Conservation (phyloP, 2,888 invertebrate species). For the Leptarthrus brevirostris region DNA sequence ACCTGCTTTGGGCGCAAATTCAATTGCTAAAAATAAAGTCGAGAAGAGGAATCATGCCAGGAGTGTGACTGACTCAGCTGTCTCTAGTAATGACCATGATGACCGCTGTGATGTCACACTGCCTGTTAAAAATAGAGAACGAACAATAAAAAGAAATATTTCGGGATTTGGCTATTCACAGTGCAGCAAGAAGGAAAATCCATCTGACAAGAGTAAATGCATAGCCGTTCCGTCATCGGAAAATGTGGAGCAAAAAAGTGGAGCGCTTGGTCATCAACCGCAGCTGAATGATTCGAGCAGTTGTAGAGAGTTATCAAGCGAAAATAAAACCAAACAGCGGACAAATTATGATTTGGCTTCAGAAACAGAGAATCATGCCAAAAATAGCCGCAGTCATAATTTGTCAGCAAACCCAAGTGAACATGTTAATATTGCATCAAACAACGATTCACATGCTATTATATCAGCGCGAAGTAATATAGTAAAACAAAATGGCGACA, state of each 20-base stretch:
- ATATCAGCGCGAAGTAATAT: neutral
- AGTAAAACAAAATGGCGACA: slow-evolving; percentile 2
- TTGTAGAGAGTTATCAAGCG: slow-evolving; percentile 45
- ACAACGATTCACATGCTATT: neutral
- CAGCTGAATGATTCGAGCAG: slow-evolving; percentile 51
- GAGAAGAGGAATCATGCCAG: neutral
- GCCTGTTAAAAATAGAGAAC: neutral
- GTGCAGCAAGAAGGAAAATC: slow-evolving; percentile 2
- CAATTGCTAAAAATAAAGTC: slow-evolving; percentile 15
- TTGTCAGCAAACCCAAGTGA: slow-evolving; percentile 36
- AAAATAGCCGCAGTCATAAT: slow-evolving; percentile 48
- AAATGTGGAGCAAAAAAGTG: slow-evolving; percentile 5
- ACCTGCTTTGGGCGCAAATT: slow-evolving; percentile 19
- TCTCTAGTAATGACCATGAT: slow-evolving; percentile 43
- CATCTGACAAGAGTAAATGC: neutral
- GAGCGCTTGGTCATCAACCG: slow-evolving; percentile 53
- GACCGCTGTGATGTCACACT: slow-evolving; percentile 14
- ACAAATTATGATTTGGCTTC: slow-evolving; percentile 42
- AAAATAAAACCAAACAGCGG: slow-evolving; percentile 50
- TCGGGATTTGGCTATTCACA: slow-evolving; percentile 13
- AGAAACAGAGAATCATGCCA: neutral
- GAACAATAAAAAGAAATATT: slow-evolving; percentile 12
- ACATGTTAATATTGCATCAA: slow-evolving; percentile 34
- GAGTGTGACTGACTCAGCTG: neutral
- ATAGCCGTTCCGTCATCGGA: slow-evolving; percentile 19